Evolutionary conservation across 1,140 invertebrate genomes (phyloP), one percentile per base, ranked within the genome.

Genomic region (Listronotus bonariensis): DNA sequence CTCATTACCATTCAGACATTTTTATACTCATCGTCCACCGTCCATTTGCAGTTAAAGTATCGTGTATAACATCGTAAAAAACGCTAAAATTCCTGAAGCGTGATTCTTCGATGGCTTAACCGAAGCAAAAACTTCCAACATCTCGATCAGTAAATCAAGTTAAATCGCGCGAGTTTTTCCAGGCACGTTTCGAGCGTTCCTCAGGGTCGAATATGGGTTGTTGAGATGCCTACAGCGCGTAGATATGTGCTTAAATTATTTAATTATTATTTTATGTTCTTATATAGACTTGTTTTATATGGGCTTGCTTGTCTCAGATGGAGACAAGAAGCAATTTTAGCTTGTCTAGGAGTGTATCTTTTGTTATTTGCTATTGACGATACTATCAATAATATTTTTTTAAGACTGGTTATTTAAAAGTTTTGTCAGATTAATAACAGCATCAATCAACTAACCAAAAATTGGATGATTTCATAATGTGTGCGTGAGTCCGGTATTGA

Each of bases 141-240:
- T 62, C 59, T 52, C 61, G 61, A 56, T 64, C 61, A 54, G 61
- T 64, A 64, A 64, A 64, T 64, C 61, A 64, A 36, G 42, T 43
- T 49, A 52, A 64, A 64, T 64, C 52, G 61, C 61, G 48, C 61
- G 61, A 64, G 61, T 64, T 64, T 64, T 64, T 64, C 61, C 61
- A 26, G 49, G 18, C 61, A 64, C 61, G 58, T 60, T 36, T 60
- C 36, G 26, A 26, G 41, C 58, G 61, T 64, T 64, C 61, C 40
- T 55, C 31, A 40, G 45, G 52, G 51, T 54, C 61, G 61, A 53
- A 53, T 53, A 52, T 52, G 59, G 59, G 49, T 34, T 49, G 38
- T 32, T 38, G 38, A 14, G 57, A 52, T 52, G 38, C 48, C 49
- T 53, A 52, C 31, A 15, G 38, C 48, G 46, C 41, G 48, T 52